Evolutionary conservation across 1,140 invertebrate species (phyloP), one percentile per base, ranked within the genome.

Genomic region (Zaprionus nigranus): DNA sequence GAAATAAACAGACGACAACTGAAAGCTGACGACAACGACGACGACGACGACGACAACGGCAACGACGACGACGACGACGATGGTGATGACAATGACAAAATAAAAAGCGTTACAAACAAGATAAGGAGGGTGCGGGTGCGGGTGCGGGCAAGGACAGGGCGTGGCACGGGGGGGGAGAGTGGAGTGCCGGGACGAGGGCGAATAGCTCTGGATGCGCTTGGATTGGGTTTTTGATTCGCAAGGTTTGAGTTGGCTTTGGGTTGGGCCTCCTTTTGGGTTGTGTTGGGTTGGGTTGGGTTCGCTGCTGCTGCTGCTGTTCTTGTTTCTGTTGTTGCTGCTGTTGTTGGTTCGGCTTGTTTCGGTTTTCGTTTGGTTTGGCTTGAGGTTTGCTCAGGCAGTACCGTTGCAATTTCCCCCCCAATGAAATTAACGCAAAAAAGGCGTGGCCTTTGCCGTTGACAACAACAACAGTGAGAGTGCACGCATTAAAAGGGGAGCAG

Each of bases 351-450:
- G 67, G 36, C 36, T 63, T 36, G 13, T 62, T 63, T 56, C 24
- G 59, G 59, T 49, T 60, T 34, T 13, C 9, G 59, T 58, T 57
- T 49, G 28, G 34, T 22, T 63, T 51, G 53, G 54, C 38, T 75
- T 64, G 22, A 43, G 36, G 60, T 17, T 71, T 53, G 67, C 34
- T 69, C 26, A 46, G 38, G 30, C 38, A 62, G 43, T 62, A 46
- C 74, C 60, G 65, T 56, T 63, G 69, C 65, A 69, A 69, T 73
- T 68, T 78, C 40, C 65, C 65, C 61, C 67, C 43, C 75, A 88
- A 88, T 78, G 81, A 79, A 88, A 87, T 87, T 87, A 88, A 87
- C 84, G 84, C 85, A 87, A 87, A 88, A 87, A 87, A 88, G 84
- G 84, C 84, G 84, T 87, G 84, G 84, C 66, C 62, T 72, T 62